Evolutionary conservation across 1,140 invertebrate species (phyloP), one percentile per base, ranked within the genome.

Genomic region (Ylistrum balloti): DNA sequence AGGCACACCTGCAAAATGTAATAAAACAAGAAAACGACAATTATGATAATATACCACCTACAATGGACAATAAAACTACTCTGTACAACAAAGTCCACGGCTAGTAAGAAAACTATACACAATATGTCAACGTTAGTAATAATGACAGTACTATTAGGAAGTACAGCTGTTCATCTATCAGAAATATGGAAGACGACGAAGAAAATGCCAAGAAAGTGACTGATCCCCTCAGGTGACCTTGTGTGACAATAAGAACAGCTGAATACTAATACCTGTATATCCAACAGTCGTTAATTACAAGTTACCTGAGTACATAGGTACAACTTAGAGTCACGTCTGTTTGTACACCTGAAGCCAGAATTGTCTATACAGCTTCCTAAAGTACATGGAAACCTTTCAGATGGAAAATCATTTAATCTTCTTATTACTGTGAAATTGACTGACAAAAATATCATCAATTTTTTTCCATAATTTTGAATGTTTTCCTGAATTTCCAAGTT

Each of bases 181-280:
- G 5, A 7, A 74, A 74, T 74, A 74, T 28, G n/a, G 22, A 17
- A 28, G 56, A 22, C n/a, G 56, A 74, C 56, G 22, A 11, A 74
- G 56, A 74, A 74, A 74, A 74, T 74, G 56, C 56, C 56, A 74
- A 74, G 28, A 74, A 74, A 28, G 28, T 74, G 56, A 74, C 28
- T 5, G n/a, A 74, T 74, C 9, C 5, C 56, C 56, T 74, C 3
- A 11, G 28, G 56, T 74, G 56, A 74, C 56, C 56, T 28, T 22
- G n/a, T 28, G 56, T 9, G 56, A n/a, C 56, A 28, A 11, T 5
- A 28, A 1, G 5, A 74, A 74, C 56, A 74, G 56, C 56, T 74
- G 56, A n/a, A 74, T 74, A 74, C 15, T 74, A 74, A 74, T 74
- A 74, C 56, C 56, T 74, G 56, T 45, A 28, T 74, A 74, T 28